Percentiles rank a stretch among this genome's conserved stretches.
phyloP scores from a whole-genome alignment of 2,888 invertebrate genomes.

The Cryptocephalus moraei region DNA sequence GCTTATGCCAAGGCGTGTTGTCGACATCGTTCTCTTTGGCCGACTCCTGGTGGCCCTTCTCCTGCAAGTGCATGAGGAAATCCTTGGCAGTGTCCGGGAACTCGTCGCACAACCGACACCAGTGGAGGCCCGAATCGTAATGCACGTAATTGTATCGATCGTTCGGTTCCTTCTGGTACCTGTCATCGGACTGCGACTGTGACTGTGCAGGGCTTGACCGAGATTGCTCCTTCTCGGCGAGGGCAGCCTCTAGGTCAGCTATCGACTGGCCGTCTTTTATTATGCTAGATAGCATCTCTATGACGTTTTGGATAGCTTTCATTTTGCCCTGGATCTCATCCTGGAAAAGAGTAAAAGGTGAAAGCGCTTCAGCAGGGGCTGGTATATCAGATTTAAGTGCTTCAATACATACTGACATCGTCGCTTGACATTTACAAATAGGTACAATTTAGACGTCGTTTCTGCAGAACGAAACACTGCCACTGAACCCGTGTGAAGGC shows the following conservation, averaged over 20 bases:
- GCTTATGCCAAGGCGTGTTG: slow-evolving; percentile 68
- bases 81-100: slow-evolving; percentile 82
- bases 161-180: background rate
- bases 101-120: slow-evolving; percentile 79
- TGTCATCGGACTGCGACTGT: background rate
- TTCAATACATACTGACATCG: too few species aligned
- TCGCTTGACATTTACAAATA: too few species aligned
- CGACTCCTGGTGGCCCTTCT: slow-evolving; percentile 61
- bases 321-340: slow-evolving; percentile 68
- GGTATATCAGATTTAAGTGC: too few species aligned
- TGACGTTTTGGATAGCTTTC: slow-evolving; percentile 76
- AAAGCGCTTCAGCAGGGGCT: too few species aligned
- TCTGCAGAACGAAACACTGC: slow-evolving; percentile 32
- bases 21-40: slow-evolving; percentile 51
- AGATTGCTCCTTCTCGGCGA: slow-evolving; percentile 4
- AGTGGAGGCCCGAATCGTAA: slow-evolving; percentile 84
- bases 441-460: too few species aligned
- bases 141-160: slow-evolving; percentile 64
- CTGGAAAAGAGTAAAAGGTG: slow-evolving; percentile 38
- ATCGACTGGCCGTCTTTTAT: slow-evolving; percentile 59
- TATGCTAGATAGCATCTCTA: slow-evolving; percentile 78
- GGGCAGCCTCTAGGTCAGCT: slow-evolving; percentile 33
- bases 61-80: slow-evolving; percentile 74
- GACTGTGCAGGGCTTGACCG: background rate
- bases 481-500: slow-evolving; percentile 20